Conservation (phyloP, 2,113 vertebrate genomes). For the Gobius niger region DNA sequence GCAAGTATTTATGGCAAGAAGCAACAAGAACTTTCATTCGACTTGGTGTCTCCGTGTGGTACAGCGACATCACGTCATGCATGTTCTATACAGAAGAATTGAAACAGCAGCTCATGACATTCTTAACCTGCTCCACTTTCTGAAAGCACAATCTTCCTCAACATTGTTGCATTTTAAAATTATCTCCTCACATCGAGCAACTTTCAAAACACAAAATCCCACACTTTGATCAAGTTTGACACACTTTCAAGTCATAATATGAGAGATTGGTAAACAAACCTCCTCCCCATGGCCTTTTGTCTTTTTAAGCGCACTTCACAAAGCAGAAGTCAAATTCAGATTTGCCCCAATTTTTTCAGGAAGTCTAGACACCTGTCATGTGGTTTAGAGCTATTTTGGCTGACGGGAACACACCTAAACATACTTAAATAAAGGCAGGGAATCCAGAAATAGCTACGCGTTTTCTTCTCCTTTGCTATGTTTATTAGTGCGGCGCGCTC, state of each 20-base stretch:
- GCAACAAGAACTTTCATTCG: not conserved
- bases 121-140: not conserved
- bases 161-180: not conserved
- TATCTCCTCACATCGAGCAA: not conserved
- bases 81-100: not conserved
- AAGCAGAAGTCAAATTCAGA: not conserved
- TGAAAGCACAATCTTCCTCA: not conserved
- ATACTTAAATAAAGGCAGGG: not conserved
- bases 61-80: not conserved
- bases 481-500: too few species aligned
- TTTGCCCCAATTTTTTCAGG: not conserved
- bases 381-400: not conserved
- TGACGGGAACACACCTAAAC: not conserved
- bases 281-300: constrained; percentile 3
- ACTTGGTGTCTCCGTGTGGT: not conserved
- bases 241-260: constrained; percentile 1
- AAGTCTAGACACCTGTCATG: constrained; percentile 2
- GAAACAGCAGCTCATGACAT: not conserved
- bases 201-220: not conserved
- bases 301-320: constrained; percentile 4
- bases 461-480: constrained; percentile 8
- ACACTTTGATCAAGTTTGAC: constrained; percentile 2
- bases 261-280: constrained; percentile 1
- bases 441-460: not conserved
- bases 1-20: too few species aligned